phyloP scores from a whole-genome alignment of 2,797 vertebrate genomes.

The Sebastes glaucus region DNA sequence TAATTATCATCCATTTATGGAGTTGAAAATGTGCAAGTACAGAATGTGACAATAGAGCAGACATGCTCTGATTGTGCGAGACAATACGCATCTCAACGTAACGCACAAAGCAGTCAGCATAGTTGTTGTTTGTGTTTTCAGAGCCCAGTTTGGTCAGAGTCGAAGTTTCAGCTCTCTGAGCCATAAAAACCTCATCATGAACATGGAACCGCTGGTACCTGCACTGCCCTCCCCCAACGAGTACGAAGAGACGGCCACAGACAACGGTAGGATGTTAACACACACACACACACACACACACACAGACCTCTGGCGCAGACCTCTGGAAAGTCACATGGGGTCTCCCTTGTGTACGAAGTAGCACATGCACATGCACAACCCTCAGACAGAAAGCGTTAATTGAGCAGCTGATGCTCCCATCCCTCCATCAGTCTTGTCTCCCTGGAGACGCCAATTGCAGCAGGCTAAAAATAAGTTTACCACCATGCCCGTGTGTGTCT shows the following conservation, averaged over 20 bases:
- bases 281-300: neutral
- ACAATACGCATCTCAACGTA: neutral
- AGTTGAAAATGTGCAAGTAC: neutral
- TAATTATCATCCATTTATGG: neutral
- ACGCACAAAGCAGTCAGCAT: neutral
- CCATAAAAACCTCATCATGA: constrained; percentile 98
- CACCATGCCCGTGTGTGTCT: constrained; percentile 37
- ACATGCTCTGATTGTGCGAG: neutral
- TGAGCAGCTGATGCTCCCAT: constrained; percentile 77
- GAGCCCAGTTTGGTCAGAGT: constrained; percentile 91
- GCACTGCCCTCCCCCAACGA: constrained; percentile 89
- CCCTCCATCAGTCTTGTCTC: constrained; percentile 69
- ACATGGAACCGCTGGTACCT: constrained; percentile 95
- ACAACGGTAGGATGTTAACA: constrained; percentile 82
- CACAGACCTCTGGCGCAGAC: constrained; percentile 1
- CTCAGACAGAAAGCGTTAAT: constrained; percentile 59
- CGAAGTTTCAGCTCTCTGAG: constrained; percentile 92
- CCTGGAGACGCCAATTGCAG: constrained; percentile 77
- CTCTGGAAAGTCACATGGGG: constrained; percentile 52
- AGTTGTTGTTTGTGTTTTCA: constrained; percentile 69
- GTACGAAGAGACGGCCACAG: constrained; percentile 84
- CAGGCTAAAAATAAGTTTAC: constrained; percentile 80
- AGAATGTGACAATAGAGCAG: neutral
- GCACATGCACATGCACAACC: constrained; percentile 33
- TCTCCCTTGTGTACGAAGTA: constrained; percentile 25